Conservation (phyloP, 2,888 invertebrate species). For the Dicycla oo region DNA sequence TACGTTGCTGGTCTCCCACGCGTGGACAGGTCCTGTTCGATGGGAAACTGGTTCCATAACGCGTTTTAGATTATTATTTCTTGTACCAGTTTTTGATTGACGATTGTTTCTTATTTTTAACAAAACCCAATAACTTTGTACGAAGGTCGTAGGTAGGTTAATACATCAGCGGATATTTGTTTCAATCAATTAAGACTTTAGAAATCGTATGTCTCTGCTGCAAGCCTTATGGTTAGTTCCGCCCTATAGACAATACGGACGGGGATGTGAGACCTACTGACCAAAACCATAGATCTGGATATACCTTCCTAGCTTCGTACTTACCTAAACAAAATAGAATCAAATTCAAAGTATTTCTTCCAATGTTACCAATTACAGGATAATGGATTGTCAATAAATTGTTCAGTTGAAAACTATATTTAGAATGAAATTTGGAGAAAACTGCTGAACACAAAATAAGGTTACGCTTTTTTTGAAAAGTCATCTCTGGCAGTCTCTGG, state of each 20-base stretch:
- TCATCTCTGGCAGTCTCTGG: background rate
- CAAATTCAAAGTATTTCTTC: background rate
- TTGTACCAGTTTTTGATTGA: background rate
- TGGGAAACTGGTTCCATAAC: conserved; percentile 24
- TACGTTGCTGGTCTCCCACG: too few species aligned
- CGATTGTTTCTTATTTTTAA: conserved; percentile 9
- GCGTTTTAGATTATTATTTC: background rate
- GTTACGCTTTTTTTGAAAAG: too few species aligned
- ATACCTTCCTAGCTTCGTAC: background rate
- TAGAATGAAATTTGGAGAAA: background rate
- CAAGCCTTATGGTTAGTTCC: too few species aligned
- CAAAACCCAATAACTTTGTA: conserved; percentile 5
- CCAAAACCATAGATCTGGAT: background rate
- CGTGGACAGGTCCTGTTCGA: conserved; percentile 8
- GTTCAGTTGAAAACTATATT: background rate
- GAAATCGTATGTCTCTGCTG: too few species aligned
- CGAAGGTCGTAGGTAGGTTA: background rate
- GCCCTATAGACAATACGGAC: background rate
- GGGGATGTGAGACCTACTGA: background rate
- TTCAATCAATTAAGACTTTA: background rate
- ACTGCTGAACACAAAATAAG: background rate
- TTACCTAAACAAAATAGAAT: background rate
- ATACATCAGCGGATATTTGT: background rate
- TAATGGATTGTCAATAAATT: background rate
- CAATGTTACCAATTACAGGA: background rate